phyloP scores from a whole-genome alignment of 2,888 invertebrate species.

The Baccha elongata region DNA sequence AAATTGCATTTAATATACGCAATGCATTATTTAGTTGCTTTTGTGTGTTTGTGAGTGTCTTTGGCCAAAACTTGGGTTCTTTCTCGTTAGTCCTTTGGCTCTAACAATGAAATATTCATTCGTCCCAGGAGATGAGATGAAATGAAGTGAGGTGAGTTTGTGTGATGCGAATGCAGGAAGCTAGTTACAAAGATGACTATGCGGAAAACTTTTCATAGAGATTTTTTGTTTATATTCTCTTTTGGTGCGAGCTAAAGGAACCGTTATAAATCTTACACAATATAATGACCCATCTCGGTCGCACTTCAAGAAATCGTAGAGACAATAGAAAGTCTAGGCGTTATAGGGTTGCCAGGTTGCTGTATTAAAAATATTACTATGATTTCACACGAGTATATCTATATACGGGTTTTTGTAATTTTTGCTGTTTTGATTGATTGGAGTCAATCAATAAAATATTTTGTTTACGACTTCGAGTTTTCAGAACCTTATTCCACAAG shows the following conservation, averaged over 20 bases:
- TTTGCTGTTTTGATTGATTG: background rate
- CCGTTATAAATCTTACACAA: constrained; percentile 65
- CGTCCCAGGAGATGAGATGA: constrained; percentile 54
- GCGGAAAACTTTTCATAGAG: constrained; percentile 44
- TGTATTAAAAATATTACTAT: too few species aligned
- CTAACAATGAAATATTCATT: constrained; percentile 69
- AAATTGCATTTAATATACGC: constrained; percentile 73
- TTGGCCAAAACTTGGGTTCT: constrained; percentile 28
- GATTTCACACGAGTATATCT: too few species aligned
- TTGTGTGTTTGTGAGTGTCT: constrained; percentile 26
- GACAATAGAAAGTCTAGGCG: constrained; percentile 22
- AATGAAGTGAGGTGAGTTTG: background rate
- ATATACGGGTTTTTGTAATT: too few species aligned
- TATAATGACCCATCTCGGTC: constrained; percentile 65
- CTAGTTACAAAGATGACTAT: constrained; percentile 5
- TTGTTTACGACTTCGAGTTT: too few species aligned
- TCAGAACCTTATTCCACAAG: too few species aligned
- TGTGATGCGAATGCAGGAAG: constrained; percentile 31
- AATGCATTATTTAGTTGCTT: constrained; percentile 68
- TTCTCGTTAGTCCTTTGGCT: constrained; percentile 53
- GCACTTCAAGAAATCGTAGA: constrained; percentile 48
- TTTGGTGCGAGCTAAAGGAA: constrained; percentile 53
- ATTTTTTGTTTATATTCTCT: background rate
- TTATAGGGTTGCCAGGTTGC: constrained; percentile 1
- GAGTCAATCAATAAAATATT: too few species aligned